These are phyloP conservation scores for Dromiciops gliroides DNA, from an alignment of 2,113 vertebrate genomes.

Conservation along the genomic window DNA sequence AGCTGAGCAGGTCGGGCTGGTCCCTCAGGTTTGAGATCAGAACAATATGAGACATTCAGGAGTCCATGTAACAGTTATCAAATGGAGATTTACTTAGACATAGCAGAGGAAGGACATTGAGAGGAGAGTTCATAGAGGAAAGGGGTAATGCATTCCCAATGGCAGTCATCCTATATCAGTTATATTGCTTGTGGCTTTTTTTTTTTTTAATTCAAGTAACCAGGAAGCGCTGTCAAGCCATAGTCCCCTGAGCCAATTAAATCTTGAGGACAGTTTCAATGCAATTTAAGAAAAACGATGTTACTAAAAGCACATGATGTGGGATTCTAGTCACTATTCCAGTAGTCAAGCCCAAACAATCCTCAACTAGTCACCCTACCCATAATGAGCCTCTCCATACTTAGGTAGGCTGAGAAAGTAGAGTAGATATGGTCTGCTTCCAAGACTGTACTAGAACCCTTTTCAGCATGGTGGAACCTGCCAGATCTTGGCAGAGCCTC, in stretches of 20 bases:
- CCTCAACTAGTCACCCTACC: not conserved
- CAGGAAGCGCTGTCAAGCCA: not conserved
- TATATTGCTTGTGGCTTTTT: not conserved
- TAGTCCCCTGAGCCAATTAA: not conserved
- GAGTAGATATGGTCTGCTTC: not conserved
- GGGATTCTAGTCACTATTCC: not conserved
- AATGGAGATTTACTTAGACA: not conserved
- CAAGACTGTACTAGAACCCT: not conserved
- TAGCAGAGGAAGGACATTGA: not conserved
- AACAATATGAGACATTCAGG: not conserved
- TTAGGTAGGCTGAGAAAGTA: not conserved
- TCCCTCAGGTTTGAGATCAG: not conserved
- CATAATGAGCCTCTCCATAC: not conserved
- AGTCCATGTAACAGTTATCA: not conserved
- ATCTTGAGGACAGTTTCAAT: not conserved
- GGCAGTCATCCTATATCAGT: not conserved
- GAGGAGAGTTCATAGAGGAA: not conserved
- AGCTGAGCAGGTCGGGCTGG: not conserved
- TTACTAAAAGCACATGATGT: not conserved
- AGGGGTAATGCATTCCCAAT: not conserved
- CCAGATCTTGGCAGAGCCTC: not conserved
- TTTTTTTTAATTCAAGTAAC: not conserved
- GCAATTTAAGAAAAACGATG: not conserved
- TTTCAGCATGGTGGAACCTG: not conserved
- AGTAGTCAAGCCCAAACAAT: not conserved